phyloP scores from a whole-genome alignment of 2,797 vertebrate genomes.

The Orientallactaga sibirica region DNA sequence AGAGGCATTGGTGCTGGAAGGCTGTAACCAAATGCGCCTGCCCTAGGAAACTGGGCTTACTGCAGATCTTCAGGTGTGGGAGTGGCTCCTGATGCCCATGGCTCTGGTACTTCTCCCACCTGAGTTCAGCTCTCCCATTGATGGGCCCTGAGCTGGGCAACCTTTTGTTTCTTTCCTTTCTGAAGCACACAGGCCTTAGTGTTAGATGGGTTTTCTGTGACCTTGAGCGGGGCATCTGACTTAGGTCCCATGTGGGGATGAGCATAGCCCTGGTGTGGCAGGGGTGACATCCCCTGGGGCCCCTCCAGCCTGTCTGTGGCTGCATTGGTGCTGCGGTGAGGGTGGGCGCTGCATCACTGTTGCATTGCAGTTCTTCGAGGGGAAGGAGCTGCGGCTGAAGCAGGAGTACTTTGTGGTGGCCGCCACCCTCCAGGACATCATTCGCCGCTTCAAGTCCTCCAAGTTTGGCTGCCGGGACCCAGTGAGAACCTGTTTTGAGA shows the following conservation, averaged over 20 bases:
- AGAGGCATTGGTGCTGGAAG: neutral
- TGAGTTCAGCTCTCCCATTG: neutral
- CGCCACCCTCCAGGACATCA: slow-evolving; percentile 98
- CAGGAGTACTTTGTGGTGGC: slow-evolving; percentile 99
- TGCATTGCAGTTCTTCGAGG: slow-evolving; percentile 96
- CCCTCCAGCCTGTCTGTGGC: neutral
- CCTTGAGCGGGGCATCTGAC: neutral
- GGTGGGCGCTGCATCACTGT: neutral
- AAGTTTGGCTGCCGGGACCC: slow-evolving; percentile 97
- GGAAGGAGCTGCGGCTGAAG: slow-evolving; percentile 98
- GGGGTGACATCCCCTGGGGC: neutral
- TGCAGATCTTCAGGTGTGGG: neutral
- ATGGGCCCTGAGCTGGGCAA: neutral
- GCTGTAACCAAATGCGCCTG: neutral
- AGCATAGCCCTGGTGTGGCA: neutral
- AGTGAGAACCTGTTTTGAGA: slow-evolving; percentile 94
- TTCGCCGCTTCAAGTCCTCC: slow-evolving; percentile 98
- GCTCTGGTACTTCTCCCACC: neutral
- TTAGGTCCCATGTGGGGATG: neutral
- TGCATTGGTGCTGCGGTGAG: neutral
- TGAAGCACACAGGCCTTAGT: neutral
- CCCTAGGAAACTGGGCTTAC: neutral
- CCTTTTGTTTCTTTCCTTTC: neutral
- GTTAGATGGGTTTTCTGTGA: neutral
- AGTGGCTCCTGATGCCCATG: neutral